Conservation (phyloP, 2,797 vertebrate species). For the Lepilemur septentrionalis region DNA sequence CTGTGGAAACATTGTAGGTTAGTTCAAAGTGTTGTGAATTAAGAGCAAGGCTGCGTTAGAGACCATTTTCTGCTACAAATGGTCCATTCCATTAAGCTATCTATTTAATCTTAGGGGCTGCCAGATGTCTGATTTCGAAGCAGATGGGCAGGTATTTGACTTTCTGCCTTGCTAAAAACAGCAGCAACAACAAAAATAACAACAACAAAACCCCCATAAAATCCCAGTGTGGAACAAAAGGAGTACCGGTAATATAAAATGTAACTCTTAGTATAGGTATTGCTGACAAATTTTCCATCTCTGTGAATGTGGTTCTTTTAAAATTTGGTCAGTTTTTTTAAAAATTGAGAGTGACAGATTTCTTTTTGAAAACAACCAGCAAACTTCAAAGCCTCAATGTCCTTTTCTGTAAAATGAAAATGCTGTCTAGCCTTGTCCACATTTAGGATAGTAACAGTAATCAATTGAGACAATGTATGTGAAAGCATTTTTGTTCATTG, state of each 20-base stretch:
- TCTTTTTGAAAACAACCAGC: neutral
- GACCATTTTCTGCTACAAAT: neutral
- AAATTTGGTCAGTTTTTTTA: neutral
- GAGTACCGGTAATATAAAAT: neutral
- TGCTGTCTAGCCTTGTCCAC: neutral
- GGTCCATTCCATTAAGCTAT: neutral
- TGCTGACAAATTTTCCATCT: neutral
- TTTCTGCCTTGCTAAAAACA: neutral
- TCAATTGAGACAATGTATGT: neutral
- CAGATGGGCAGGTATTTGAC: neutral
- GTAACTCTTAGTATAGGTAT: neutral
- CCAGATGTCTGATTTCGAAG: neutral
- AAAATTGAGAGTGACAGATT: neutral
- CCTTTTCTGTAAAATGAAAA: slow-evolving; percentile 15
- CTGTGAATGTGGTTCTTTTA: neutral
- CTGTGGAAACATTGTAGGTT: neutral
- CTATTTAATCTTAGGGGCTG: neutral
- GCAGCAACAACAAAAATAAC: neutral
- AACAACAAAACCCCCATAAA: neutral
- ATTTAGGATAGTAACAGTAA: neutral
- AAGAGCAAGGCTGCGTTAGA: neutral
- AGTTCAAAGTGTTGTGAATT: neutral
- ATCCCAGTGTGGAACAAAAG: neutral
- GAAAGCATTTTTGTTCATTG: neutral
- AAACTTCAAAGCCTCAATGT: neutral